phyloP scores from a whole-genome alignment of 2,888 invertebrate species.

The Tetramorium bicarinatum region DNA sequence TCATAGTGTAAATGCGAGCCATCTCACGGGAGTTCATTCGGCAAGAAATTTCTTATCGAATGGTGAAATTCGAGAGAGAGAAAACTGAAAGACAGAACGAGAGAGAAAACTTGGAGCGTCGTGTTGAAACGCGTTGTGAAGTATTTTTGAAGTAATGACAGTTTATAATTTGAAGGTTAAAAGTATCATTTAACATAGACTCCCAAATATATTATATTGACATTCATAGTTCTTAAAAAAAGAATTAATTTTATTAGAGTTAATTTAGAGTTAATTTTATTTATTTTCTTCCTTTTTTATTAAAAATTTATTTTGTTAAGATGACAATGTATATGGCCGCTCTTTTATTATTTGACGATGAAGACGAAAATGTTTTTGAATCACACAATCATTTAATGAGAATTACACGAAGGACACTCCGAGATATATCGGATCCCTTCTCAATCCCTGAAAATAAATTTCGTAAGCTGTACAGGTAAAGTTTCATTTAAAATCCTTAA shows the following conservation, averaged over 20 bases:
- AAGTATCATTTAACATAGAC: too few relatives aligned
- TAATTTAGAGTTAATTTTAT: too few relatives aligned
- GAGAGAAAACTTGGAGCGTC: background rate
- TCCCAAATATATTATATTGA: too few relatives aligned
- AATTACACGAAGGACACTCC: background rate
- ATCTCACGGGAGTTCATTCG: too few relatives aligned
- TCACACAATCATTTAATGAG: background rate
- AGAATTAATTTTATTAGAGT: too few relatives aligned
- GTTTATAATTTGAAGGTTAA: too few relatives aligned
- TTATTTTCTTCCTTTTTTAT: too few relatives aligned
- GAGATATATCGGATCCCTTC: background rate
- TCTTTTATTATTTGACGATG: background rate
- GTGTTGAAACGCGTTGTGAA: background rate
- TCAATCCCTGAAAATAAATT: background rate
- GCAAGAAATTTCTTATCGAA: too few relatives aligned
- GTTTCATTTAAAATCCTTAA: background rate
- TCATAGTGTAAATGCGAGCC: too few relatives aligned
- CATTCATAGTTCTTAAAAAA: too few relatives aligned
- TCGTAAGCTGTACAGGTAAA: constrained; percentile 1
- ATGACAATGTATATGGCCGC: background rate
- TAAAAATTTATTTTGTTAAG: background rate
- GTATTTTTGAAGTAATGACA: too few relatives aligned
- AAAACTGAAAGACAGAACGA: background rate
- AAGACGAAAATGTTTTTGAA: background rate
- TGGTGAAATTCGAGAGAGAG: background rate